phyloP scores from a whole-genome alignment of 2,888 invertebrate species.

The Calameuta pallipes region DNA sequence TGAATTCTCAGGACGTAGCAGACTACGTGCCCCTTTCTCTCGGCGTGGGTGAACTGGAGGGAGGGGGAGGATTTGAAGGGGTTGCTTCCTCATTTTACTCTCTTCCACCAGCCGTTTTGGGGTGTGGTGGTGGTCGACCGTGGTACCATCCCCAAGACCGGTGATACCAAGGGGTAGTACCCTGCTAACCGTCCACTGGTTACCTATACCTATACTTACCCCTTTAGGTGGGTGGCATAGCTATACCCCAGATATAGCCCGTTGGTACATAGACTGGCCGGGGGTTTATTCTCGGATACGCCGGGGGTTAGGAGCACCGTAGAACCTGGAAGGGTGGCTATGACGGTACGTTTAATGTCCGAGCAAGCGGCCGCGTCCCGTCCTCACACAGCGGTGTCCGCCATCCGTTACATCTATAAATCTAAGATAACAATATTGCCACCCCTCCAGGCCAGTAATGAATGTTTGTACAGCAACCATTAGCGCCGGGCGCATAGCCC shows the following conservation, averaged over 20 bases:
- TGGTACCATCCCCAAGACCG: too few species aligned
- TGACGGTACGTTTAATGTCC: slow-evolving; percentile 57
- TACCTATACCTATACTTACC: too few species aligned
- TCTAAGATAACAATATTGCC: slow-evolving; percentile 66
- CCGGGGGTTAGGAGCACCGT: background rate
- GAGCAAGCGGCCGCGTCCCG: slow-evolving; percentile 36
- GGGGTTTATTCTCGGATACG: background rate
- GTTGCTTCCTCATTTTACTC: background rate
- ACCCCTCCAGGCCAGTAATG: slow-evolving; percentile 58
- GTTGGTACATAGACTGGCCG: too few species aligned
- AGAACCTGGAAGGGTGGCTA: slow-evolving; percentile 27
- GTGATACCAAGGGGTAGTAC: too few species aligned
- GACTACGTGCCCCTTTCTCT: background rate
- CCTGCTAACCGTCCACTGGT: too few species aligned
- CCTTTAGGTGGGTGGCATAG: too few species aligned
- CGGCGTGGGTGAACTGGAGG: background rate
- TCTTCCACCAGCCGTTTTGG: background rate
- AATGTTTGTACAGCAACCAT: slow-evolving; percentile 65
- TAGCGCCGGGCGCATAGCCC: slow-evolving; percentile 47
- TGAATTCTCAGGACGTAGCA: slow-evolving; percentile 5
- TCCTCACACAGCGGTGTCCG: slow-evolving; percentile 55
- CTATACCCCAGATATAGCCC: too few species aligned
- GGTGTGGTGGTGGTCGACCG: too few species aligned
- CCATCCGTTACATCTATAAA: slow-evolving; percentile 66
- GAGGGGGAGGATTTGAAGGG: too few species aligned